phyloP scores from a whole-genome alignment of 2,113 vertebrate genomes.

The Tachuris rubrigastra region DNA sequence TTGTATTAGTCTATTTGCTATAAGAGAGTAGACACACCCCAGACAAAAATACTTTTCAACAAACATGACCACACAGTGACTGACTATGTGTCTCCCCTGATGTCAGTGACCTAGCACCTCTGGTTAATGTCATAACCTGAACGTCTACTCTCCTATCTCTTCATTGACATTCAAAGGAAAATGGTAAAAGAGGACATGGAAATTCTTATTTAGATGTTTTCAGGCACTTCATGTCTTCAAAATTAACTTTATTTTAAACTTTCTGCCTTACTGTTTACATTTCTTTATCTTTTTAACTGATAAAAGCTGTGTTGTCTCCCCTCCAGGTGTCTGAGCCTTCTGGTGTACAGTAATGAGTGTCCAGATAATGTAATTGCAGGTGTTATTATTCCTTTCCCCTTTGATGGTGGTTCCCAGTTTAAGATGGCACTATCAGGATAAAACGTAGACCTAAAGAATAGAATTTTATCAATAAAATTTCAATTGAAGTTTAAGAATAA shows the following conservation, averaged over 20 bases:
- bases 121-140: neutral
- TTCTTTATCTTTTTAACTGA: neutral
- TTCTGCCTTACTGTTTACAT: neutral
- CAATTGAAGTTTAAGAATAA: neutral
- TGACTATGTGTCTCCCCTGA: rapidly evolving
- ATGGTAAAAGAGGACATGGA: neutral
- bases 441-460: neutral
- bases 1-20: neutral
- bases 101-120: rapidly evolving
- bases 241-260: neutral
- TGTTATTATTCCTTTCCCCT: neutral
- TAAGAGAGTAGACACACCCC: neutral
- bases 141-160: neutral
- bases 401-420: neutral
- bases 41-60: neutral
- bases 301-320: neutral
- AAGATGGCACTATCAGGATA: neutral
- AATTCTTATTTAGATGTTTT: neutral
- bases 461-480: neutral
- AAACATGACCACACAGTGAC: neutral
- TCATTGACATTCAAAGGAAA: neutral
- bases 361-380: neutral
- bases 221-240: neutral
- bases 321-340: neutral
- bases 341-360: neutral